phyloP scores from a whole-genome alignment of 2,888 invertebrate species.

The Gonocerus acuteangulatus region DNA sequence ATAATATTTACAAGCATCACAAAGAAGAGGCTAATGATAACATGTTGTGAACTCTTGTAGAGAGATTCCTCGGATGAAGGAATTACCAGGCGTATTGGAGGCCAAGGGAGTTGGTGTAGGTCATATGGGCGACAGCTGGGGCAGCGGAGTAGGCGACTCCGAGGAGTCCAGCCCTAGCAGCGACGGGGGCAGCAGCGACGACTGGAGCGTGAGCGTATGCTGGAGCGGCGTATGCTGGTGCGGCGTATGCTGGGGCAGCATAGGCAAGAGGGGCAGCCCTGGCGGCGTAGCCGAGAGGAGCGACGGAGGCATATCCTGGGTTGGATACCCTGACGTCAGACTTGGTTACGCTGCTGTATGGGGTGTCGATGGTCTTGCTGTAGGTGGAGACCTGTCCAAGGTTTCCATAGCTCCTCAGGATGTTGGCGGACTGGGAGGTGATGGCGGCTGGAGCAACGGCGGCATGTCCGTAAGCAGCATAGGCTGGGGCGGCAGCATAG shows the following conservation, averaged over 20 bases:
- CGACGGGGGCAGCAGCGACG: constrained; percentile 33
- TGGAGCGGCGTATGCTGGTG: constrained; percentile 42
- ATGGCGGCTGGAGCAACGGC: constrained; percentile 41
- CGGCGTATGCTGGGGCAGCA: constrained; percentile 40
- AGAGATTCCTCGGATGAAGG: background rate
- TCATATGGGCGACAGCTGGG: constrained; percentile 38
- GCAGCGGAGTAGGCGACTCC: constrained; percentile 38
- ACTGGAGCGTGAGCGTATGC: constrained; percentile 45
- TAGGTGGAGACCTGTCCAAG: constrained; percentile 54
- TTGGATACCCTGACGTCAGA: constrained; percentile 53
- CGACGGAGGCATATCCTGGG: constrained; percentile 43
- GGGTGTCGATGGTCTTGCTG: constrained; percentile 53
- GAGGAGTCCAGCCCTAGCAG: constrained; percentile 32
- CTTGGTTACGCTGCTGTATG: constrained; percentile 55
- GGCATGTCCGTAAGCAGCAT: constrained; percentile 19
- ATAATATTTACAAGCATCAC: too few relatives aligned
- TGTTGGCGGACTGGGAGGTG: constrained; percentile 54
- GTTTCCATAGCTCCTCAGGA: constrained; percentile 56
- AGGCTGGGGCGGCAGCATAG: constrained; percentile 29
- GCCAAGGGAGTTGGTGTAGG: constrained; percentile 37
- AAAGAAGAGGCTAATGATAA: too few relatives aligned
- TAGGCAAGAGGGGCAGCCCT: constrained; percentile 35
- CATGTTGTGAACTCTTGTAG: background rate
- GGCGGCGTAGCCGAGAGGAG: constrained; percentile 33
- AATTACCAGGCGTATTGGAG: constrained; percentile 34